Evolutionary conservation across 2,797 vertebrate genomes (phyloP).

Genomic region (Hemitrygon akajei): DNA sequence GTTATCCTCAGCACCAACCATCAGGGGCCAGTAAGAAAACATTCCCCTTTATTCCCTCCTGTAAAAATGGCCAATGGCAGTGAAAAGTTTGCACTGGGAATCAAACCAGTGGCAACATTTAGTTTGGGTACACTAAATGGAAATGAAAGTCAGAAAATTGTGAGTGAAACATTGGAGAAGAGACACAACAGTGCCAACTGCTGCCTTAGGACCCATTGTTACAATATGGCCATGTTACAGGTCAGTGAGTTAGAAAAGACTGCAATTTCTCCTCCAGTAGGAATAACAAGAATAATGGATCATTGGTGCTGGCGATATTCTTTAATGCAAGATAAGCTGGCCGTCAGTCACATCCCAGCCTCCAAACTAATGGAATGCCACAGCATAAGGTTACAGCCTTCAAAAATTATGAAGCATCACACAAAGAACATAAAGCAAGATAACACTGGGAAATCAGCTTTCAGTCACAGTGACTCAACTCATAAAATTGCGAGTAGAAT

Average conservation of each 20-base stretch:
- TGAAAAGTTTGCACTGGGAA: background rate
- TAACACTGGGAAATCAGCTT: slow-evolving; percentile 35
- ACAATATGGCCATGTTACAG: slow-evolving; percentile 28
- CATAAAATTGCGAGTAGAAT: slow-evolving; percentile 39
- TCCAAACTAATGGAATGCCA: slow-evolving; percentile 43
- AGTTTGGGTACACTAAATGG: background rate
- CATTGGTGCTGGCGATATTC: slow-evolving; percentile 45
- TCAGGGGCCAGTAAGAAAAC: slow-evolving; percentile 41
- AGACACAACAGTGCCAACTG: no score
- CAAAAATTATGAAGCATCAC: slow-evolving; percentile 37
- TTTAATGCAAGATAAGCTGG: slow-evolving; percentile 45
- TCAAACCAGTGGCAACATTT: background rate
- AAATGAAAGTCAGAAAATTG: background rate
- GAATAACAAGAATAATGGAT: slow-evolving; percentile 4
- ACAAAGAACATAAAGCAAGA: slow-evolving; percentile 48
- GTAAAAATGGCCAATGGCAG: slow-evolving; percentile 45
- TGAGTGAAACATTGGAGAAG: slow-evolving; percentile 40
- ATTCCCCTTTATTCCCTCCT: slow-evolving; percentile 56
- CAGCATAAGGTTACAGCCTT: slow-evolving; percentile 2
- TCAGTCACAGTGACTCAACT: slow-evolving; percentile 37
- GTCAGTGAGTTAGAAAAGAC: slow-evolving; percentile 38
- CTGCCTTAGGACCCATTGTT: background rate
- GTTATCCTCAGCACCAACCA: slow-evolving; percentile 37
- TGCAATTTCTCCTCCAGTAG: slow-evolving; percentile 35
- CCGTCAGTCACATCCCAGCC: slow-evolving; percentile 42